Conservation (phyloP, 53 echinoderm and acorn worm species). For the Zoroaster sp. region DNA sequence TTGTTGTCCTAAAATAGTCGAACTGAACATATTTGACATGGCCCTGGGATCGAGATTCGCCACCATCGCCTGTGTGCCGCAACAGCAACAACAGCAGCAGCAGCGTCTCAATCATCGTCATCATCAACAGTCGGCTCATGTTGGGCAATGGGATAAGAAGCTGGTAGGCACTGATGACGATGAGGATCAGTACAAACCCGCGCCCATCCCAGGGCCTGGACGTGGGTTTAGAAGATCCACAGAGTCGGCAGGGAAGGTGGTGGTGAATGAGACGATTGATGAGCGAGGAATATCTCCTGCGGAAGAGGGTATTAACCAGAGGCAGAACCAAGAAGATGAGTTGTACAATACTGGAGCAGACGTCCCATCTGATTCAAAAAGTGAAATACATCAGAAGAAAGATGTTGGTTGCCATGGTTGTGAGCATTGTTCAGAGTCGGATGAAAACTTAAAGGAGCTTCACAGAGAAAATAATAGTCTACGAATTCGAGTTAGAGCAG, state of each 20-base stretch:
- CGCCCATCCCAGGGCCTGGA: conserved; percentile 4
- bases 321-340: background rate
- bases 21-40: no score
- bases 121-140: background rate
- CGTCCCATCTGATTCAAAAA: no score
- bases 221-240: background rate
- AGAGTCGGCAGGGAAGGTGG: background rate
- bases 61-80: background rate
- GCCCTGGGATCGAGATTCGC: background rate
- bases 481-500: background rate
- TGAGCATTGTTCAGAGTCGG: background rate
- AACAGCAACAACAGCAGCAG: background rate
- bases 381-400: no score
- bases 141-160: background rate
- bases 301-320: background rate
- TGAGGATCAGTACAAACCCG: background rate
- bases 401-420: no score
- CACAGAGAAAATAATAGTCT: conserved; percentile 15
- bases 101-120: background rate
- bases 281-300: background rate
- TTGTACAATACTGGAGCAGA: background rate
- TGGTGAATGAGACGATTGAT: background rate
- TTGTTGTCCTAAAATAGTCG: no score
- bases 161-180: background rate
- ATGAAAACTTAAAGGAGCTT: background rate